Percentiles rank a stretch among this genome's conserved stretches.
These are phyloP conservation scores for Oscheius onirici DNA, from an alignment of 2,888 invertebrate genomes.

Conservation along the genomic window DNA sequence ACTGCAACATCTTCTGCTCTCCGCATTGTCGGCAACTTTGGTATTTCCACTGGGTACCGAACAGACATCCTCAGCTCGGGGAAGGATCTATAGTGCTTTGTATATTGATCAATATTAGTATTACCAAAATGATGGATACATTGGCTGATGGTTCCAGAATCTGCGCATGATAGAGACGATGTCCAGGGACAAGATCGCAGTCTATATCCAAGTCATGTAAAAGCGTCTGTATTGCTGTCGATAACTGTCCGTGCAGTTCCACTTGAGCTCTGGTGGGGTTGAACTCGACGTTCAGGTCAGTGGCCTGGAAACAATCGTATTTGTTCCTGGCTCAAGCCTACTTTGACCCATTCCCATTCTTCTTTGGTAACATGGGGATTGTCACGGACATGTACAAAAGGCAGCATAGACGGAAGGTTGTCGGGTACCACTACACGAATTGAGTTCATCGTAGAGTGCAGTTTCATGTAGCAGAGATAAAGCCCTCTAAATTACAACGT, in stretches of 20 bases:
- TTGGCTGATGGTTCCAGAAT: constrained; percentile 90
- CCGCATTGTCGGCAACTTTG: constrained; percentile 76
- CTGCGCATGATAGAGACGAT: constrained; percentile 89
- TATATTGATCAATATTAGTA: not conserved
- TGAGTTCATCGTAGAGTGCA: constrained; percentile 82
- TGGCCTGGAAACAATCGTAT: constrained; percentile 37
- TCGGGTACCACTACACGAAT: constrained; percentile 84
- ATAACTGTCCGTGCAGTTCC: constrained; percentile 72
- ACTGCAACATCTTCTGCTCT: constrained; percentile 85
- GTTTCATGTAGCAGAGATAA: constrained; percentile 93
- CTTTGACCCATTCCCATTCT: constrained; percentile 85
- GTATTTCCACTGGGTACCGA: constrained; percentile 77
- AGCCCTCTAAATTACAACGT: constrained; percentile 77
- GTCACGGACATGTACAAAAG: constrained; percentile 89
- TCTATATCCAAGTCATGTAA: constrained; percentile 64
- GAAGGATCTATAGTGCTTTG: constrained; percentile 50
- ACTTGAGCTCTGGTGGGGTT: constrained; percentile 71
- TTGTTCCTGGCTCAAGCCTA: constrained; percentile 35
- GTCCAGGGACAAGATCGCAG: constrained; percentile 79
- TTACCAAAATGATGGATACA: constrained; percentile 88
- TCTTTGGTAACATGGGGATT: constrained; percentile 93
- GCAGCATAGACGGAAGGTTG: constrained; percentile 91
- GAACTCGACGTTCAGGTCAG: constrained; percentile 44
- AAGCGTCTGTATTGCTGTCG: constrained; percentile 48
- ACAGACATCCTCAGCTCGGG: constrained; percentile 78